phyloP scores from a whole-genome alignment of 2,113 vertebrate genomes.

The Picathartes gymnocephalus region DNA sequence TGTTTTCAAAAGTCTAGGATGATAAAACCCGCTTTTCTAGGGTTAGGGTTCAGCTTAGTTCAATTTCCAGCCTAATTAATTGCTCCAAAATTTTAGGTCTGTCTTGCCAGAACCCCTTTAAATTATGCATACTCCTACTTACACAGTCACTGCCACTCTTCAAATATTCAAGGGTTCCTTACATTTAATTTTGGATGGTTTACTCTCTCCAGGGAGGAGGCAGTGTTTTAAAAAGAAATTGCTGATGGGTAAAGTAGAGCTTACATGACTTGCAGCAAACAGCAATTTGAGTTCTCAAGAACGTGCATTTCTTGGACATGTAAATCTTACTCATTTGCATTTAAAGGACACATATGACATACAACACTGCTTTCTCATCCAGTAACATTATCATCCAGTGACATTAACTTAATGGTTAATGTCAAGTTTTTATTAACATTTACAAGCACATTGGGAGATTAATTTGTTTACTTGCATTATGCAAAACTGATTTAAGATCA shows the following conservation, averaged over 20 bases:
- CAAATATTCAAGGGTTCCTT: conserved; percentile 44
- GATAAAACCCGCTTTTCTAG: neutral
- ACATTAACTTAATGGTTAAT: conserved; percentile 22
- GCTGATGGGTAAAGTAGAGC: neutral
- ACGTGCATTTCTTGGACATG: neutral
- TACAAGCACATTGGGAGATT: conserved; percentile 34
- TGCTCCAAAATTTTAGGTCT: conserved; percentile 10
- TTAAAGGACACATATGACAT: conserved; percentile 8
- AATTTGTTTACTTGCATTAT: conserved; percentile 60
- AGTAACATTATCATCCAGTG: neutral
- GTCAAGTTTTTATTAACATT: conserved; percentile 56
- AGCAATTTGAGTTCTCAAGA: conserved; percentile 6
- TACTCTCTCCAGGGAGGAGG: neutral
- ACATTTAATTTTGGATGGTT: conserved; percentile 32
- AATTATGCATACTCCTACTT: conserved; percentile 34
- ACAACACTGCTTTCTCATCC: neutral
- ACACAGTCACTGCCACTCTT: conserved; percentile 2
- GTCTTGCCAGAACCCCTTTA: conserved; percentile 10
- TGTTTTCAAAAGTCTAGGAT: neutral
- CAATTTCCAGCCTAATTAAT: neutral
- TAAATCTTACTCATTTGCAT: neutral
- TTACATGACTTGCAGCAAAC: conserved; percentile 6
- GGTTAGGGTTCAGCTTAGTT: neutral
- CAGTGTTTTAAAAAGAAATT: conserved; percentile 28
- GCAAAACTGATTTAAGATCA: conserved; percentile 31